Percentiles rank a stretch among this genome's conserved stretches.
phyloP scores from a whole-genome alignment of 37 sponge, comb jelly and placozoan genomes.

The Lycopodina hypogea region DNA sequence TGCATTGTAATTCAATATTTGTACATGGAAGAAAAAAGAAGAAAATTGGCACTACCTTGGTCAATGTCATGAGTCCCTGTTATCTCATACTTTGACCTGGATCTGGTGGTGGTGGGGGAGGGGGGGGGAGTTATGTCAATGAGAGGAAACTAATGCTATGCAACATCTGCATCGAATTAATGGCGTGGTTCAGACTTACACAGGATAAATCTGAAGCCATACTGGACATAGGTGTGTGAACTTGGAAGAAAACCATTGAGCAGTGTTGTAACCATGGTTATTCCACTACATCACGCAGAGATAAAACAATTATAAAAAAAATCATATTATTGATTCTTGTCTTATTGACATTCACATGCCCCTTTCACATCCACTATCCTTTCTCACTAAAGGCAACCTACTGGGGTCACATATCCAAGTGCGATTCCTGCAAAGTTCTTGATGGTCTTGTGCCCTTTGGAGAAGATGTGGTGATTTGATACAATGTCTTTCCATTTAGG shows the following conservation, averaged over 20 bases:
- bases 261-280: slow-evolving; percentile 92
- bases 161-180: not conserved
- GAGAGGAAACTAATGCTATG: no score
- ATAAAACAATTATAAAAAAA: not conserved
- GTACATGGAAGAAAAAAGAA: no score
- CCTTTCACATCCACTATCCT: not conserved
- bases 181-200: slow-evolving; percentile 2
- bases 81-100: slow-evolving; percentile 47
- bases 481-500: slow-evolving; percentile 77
- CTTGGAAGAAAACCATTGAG: slow-evolving; percentile 84
- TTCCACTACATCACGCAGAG: slow-evolving; percentile 98
- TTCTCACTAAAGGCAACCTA: slow-evolving; percentile 15
- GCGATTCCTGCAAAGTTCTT: slow-evolving; percentile 36
- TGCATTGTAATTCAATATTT: no score
- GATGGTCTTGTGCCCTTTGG: slow-evolving; percentile 17
- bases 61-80: slow-evolving; percentile 94
- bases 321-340: not conserved
- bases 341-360: not conserved
- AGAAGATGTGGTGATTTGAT: slow-evolving; percentile 63
- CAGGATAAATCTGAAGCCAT: slow-evolving; percentile 85
- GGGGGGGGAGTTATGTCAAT: no score
- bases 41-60: no score
- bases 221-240: slow-evolving; percentile 95
- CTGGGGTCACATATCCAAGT: slow-evolving; percentile 89
- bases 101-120: not conserved